Base-by-base conservation (phyloP, 2,888 invertebrate genomes). In the Melinaea marsaeus region DNA sequence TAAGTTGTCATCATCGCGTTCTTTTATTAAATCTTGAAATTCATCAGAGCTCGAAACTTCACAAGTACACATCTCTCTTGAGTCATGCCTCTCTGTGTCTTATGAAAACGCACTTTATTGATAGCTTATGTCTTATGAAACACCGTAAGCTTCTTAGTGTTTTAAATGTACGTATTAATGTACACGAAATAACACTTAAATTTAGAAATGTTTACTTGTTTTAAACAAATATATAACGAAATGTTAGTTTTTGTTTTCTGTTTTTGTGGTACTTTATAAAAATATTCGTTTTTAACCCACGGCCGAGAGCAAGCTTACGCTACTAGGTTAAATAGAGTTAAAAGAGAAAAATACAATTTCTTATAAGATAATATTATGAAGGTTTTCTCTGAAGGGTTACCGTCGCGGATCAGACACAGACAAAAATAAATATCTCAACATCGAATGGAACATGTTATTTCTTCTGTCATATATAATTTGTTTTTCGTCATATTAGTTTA, bases 71-170 rank as follows among this genome's bases (percentile, higher is more conserved):
- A 60, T 65, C 55, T 65, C 65, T 65, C 67, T 65, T 64, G 32
- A 55, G 62, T 61, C 65, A 64, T 32, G 32, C 51, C 46, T 46
- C 55, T 63, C 57, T 61, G 65, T 65, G 62, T 55, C 63, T 58
- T 57, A 48, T 65, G 58, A 55, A 57, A 60, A 65, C 60, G 58
- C 58, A 58, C 58, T 13, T 63, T 64, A 67, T 63, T 69, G 67
- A 69, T 62, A 69, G 64, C 65, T 65, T 65, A 65, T 63, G 67
- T 65, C 63, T 65, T 68, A 58, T 58, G 63, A 68, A 61, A 67
- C 57, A 65, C 59, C 57, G 57, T 54, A 51, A 46, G 60, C 65
- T 63, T 65, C 65, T 65, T 63, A 68, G 61, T 47, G 45, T 47
- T 61, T 51, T 51, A 61, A 59, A 62, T 47, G 48, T 55, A 58